Base-by-base conservation (phyloP, 2,797 vertebrate genomes). In the Sebastes ruberrimus region DNA sequence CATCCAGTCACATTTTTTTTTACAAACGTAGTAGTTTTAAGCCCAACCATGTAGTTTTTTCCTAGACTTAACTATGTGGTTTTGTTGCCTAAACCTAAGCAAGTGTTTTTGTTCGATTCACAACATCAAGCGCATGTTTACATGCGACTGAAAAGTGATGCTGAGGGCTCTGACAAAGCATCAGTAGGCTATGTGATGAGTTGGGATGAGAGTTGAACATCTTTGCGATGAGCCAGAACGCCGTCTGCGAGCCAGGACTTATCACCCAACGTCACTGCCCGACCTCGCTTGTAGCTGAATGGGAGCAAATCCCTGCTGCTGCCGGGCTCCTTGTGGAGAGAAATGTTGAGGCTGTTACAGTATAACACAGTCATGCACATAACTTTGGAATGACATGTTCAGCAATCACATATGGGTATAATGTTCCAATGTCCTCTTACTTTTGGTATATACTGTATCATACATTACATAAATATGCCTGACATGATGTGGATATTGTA, bases 281-380 rank as follows among this genome's bases (percentile, higher is more conserved):
- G 49, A 69, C 25, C 46, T 68, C 22, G 3, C 56, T 63, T 62
- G 74, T 62, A 27, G 25, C 46, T 67, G 49, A 63, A 63, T 61
- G 57, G 80, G 46, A 82, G 35, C 18, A 69, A 68, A 82, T 38
- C 35, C 56, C 33, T 55, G 55, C 46, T 55, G 55, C 46, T 56
- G 46, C 27, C 3, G 0, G 27, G 18, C 3, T 49, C 7, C 46
- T 49, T 20, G 18, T 49, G 46, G 18, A 49, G 46, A 49, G 18
- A 49, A 59, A 62, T 32, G 42, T 14, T 14, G 25, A 20, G 62
- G 30, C 23, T 65, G 22, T 11, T 57, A 22, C 25, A 42, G n/a
- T 14, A 11, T 3, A 46, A 20, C 14, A 42, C 18, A 27, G 2
- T 1, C 27, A 57, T 10, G 9, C 5, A 57, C 35, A 53, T 9